Evolutionary conservation across 92 coral and sea anemone genomes (phyloP).

Genomic region (Meandrina meandrites): DNA sequence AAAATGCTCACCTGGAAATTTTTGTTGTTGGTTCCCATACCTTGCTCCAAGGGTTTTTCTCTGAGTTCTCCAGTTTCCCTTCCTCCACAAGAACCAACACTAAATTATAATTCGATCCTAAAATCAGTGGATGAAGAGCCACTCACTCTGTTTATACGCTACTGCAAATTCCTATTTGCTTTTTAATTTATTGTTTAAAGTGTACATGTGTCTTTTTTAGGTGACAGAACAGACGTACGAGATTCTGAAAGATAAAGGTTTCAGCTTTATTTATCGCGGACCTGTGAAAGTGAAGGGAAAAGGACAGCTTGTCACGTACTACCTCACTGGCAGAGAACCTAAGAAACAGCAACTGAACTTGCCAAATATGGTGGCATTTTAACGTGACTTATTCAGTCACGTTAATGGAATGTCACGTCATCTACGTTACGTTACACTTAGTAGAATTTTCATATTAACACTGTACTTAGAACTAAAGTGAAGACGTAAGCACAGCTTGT

Average conservation of each 20-base stretch:
- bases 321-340: slow-evolving; percentile 80
- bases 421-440: not conserved
- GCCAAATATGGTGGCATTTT: slow-evolving; percentile 60
- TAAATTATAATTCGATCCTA: too few relatives aligned
- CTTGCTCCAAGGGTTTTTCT: too few relatives aligned
- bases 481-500: too few relatives aligned
- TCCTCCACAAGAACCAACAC: too few relatives aligned
- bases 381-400: not conserved
- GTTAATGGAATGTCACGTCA: not conserved
- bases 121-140: too few relatives aligned
- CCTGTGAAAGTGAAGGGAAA: slow-evolving; percentile 97
- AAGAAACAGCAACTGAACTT: slow-evolving; percentile 42
- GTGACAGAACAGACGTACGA: slow-evolving; percentile 93
- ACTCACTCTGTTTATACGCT: too few relatives aligned
- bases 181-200: too few relatives aligned
- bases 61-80: too few relatives aligned
- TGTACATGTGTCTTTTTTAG: slow-evolving; percentile 27
- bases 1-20: too few relatives aligned
- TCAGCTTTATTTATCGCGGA: slow-evolving; percentile 92
- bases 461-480: too few relatives aligned
- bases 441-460: slow-evolving; percentile 9
- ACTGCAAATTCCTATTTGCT: too few relatives aligned
- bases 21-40: too few relatives aligned
- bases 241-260: slow-evolving; percentile 85
- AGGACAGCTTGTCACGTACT: slow-evolving; percentile 95